phyloP scores from a whole-genome alignment of 2,113 vertebrate genomes.

The Chascanopsetta lugubris region DNA sequence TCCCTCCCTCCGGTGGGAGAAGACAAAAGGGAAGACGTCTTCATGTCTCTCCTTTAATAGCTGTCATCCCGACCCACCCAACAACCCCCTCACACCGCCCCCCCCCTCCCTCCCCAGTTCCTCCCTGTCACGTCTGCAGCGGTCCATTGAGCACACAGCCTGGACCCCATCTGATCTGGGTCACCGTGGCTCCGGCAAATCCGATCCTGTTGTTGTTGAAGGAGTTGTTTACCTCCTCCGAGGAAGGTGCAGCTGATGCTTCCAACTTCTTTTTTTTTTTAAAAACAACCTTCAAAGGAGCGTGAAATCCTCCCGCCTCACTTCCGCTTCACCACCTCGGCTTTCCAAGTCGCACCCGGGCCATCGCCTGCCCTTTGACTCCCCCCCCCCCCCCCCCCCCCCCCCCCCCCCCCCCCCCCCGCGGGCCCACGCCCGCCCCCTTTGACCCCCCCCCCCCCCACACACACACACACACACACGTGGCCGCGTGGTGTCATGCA shows the following conservation, averaged over 20 bases:
- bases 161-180: conserved; percentile 68
- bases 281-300: conserved; percentile 58
- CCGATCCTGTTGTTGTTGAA: conserved; percentile 46
- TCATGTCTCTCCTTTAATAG: conserved; percentile 23
- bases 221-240: conserved; percentile 52
- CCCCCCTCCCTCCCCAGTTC: neutral
- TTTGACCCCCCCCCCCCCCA: conserved; percentile 33
- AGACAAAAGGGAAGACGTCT: conserved; percentile 9
- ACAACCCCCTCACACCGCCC: no score
- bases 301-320: conserved; percentile 63
- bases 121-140: conserved; percentile 32
- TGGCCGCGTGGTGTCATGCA: conserved; percentile 18
- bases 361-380: conserved; percentile 44
- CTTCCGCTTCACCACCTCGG: conserved; percentile 55
- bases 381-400: conserved; percentile 7
- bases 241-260: conserved; percentile 68
- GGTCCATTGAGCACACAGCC: conserved; percentile 44
- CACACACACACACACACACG: no score
- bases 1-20: conserved; percentile 21
- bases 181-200: conserved; percentile 26
- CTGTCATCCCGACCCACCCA: no score
- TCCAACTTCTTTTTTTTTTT: conserved; percentile 57
- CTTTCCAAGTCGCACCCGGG: conserved; percentile 40
- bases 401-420: no score
- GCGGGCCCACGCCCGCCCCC: conserved; percentile 40